These are phyloP conservation scores for Crax fasciolata DNA, from an alignment of 2,797 vertebrate species.

Conservation along the genomic window DNA sequence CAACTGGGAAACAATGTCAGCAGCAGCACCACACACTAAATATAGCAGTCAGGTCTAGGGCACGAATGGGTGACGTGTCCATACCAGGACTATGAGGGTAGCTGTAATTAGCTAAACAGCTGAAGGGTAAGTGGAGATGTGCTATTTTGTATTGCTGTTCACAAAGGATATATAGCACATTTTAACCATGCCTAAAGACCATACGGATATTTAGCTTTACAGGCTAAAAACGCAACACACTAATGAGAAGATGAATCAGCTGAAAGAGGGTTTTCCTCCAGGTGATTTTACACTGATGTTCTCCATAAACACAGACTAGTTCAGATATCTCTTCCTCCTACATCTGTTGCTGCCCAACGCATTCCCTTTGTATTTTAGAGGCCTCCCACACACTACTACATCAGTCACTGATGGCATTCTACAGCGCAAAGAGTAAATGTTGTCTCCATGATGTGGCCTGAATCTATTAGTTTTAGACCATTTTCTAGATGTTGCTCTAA, in stretches of 20 bases:
- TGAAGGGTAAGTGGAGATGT: not conserved
- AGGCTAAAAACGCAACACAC: not conserved
- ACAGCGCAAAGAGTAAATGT: not conserved
- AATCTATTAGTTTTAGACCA: not conserved
- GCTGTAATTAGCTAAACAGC: not conserved
- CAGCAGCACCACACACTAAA: not conserved
- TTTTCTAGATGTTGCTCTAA: not conserved
- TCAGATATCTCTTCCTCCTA: not conserved
- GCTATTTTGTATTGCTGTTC: not conserved
- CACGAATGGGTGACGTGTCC: accelerated
- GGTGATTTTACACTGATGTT: not conserved
- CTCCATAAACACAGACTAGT: not conserved
- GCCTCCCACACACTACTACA: not conserved
- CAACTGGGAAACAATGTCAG: not conserved
- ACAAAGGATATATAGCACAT: not conserved
- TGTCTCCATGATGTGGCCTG: not conserved
- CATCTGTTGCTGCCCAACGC: not conserved
- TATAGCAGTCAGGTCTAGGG: not conserved
- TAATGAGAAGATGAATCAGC: not conserved
- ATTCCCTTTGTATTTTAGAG: not conserved
- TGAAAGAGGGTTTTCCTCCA: not conserved
- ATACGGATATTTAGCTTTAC: not conserved
- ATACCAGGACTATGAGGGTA: not conserved
- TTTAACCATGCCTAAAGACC: not conserved
- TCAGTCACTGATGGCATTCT: not conserved